Conservation (phyloP, 2,888 invertebrate species). For the Stramonita haemastoma region DNA sequence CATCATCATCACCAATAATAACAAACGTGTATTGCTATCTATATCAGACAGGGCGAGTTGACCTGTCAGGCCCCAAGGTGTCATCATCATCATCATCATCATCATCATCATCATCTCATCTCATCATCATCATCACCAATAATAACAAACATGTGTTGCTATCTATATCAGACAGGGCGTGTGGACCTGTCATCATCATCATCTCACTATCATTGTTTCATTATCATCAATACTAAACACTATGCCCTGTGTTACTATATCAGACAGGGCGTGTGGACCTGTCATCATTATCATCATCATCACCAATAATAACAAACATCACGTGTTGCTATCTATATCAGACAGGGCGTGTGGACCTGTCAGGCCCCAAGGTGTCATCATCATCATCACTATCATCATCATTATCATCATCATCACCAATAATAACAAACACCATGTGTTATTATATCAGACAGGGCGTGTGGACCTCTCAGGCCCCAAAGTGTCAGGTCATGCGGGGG, state of each 20-base stretch:
- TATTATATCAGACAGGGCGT: constrained; percentile 87
- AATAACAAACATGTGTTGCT: too few relatives aligned
- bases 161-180: not conserved
- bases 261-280: constrained; percentile 96
- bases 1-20: too few relatives aligned
- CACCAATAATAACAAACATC: too few relatives aligned
- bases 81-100: not conserved
- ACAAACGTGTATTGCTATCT: too few relatives aligned
- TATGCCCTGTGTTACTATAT: too few relatives aligned
- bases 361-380: not conserved
- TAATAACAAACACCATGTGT: too few relatives aligned
- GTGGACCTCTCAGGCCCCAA: constrained; percentile 95
- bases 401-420: constrained; percentile 38
- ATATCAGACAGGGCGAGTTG: not conserved
- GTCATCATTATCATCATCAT: constrained; percentile 79
- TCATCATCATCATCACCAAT: too few relatives aligned
- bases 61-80: not conserved
- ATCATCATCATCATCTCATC: not conserved
- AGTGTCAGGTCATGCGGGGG: constrained; percentile 97
- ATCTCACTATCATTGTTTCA: not conserved
- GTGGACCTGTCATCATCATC: not conserved
- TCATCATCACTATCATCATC: not conserved
- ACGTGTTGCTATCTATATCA: not conserved
- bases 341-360: not conserved
- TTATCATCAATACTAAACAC: too few relatives aligned